phyloP scores from a whole-genome alignment of 1,140 invertebrate genomes.

The Drosophila ananassae region DNA sequence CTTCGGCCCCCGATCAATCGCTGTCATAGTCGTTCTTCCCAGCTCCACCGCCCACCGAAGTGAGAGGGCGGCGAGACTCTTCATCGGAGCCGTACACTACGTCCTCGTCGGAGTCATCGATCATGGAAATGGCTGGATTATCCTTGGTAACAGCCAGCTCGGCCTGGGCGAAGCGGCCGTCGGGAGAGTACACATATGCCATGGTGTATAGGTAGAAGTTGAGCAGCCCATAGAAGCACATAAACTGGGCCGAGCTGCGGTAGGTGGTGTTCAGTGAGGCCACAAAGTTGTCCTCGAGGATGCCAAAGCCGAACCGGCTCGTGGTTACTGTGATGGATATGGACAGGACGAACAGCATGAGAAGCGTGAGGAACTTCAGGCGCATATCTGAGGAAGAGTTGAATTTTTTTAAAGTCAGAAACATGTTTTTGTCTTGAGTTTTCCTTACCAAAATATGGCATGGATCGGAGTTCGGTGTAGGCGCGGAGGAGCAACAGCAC shows the following conservation, averaged over 20 bases:
- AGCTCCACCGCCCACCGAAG: constrained; percentile 84
- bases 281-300: constrained; percentile 97
- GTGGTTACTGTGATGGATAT: constrained; percentile 91
- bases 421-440: not conserved
- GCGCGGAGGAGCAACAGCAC: constrained; percentile 93
- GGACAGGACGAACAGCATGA: constrained; percentile 93
- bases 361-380: constrained; percentile 94
- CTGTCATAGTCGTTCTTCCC: constrained; percentile 88
- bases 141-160: constrained; percentile 97
- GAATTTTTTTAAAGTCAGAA: not conserved
- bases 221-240: constrained; percentile 96
- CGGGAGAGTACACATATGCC: constrained; percentile 97
- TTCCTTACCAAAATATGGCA: constrained; percentile 97
- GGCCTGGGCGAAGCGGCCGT: constrained; percentile 90
- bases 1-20: constrained; percentile 84
- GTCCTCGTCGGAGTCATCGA: constrained; percentile 99
- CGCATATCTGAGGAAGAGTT: constrained; percentile 89
- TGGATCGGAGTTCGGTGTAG: constrained; percentile 96
- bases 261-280: constrained; percentile 93
- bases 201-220: constrained; percentile 98
- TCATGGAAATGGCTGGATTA: constrained; percentile 98
- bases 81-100: constrained; percentile 97
- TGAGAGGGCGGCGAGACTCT: constrained; percentile 90
- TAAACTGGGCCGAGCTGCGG: constrained; percentile 95
- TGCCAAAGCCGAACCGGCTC: constrained; percentile 93